Evolutionary conservation across 2,797 vertebrate genomes (phyloP).

Genomic region (Anolis apletophallus): DNA sequence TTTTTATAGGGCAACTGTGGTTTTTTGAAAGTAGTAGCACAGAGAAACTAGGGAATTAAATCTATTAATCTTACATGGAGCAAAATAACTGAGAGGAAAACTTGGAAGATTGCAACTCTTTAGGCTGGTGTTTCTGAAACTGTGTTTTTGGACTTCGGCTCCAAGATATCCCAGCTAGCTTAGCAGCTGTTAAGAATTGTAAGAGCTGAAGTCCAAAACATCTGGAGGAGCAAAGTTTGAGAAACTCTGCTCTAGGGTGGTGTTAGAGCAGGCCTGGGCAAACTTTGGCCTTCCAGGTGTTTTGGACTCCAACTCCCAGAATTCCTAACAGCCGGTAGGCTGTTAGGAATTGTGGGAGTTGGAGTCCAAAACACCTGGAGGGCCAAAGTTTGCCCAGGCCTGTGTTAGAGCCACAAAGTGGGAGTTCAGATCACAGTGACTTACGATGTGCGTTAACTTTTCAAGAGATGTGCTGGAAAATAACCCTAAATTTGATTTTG

Average conservation of each 20-base stretch:
- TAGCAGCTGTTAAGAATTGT: too few relatives aligned
- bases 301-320: too few relatives aligned
- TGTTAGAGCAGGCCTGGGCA: too few relatives aligned
- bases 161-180: too few relatives aligned
- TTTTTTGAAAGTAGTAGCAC: constrained; percentile 57
- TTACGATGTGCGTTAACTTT: constrained; percentile 32
- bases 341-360: too few relatives aligned
- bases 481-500: constrained; percentile 37
- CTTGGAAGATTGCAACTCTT: constrained; percentile 36
- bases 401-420: constrained; percentile 40
- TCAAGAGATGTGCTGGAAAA: constrained; percentile 30
- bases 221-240: too few relatives aligned
- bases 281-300: too few relatives aligned
- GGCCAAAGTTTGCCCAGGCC: not conserved
- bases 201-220: too few relatives aligned
- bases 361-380: too few relatives aligned
- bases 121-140: constrained; percentile 26
- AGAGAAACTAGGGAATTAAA: constrained; percentile 57
- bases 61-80: constrained; percentile 51
- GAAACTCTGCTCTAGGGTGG: too few relatives aligned
- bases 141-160: too few relatives aligned
- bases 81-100: constrained; percentile 50
- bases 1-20: not conserved
- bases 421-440: not conserved
- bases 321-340: too few relatives aligned